Base-by-base conservation (phyloP, 2,797 vertebrate genomes). In the Lophius americanus region DNA sequence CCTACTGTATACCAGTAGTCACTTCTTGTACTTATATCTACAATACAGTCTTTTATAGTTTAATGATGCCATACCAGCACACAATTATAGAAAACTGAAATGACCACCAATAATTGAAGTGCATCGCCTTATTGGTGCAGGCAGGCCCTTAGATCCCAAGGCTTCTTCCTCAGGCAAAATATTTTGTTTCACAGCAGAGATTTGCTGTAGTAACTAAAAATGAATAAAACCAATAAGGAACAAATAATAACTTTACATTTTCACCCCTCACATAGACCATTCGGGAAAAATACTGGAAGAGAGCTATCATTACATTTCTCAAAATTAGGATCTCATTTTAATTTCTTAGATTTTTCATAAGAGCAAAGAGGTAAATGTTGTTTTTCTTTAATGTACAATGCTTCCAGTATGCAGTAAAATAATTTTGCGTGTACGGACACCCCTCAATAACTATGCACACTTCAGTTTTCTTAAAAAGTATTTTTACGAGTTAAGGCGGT, bases 181-280 rank as follows among this genome's bases (percentile, higher is more conserved):
- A 67, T 67, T 74, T n/a, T 54, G 47, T 67, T 61, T 37, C 51
- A 73, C 61, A 58, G 54, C 10, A 38, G 23, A 59, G 64, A n/a
- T 51, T 71, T 55, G 23, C 56, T 23, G 13, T 42, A 38, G 75
- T 62, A 13, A 65, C 63, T 8, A 33, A 51, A 11, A 61, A 60
- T 5, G 23, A 48, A 60, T 13, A 76, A 73, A 36, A 66, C 61
- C 51, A 64, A 78, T 48, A 61, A 47, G n/a, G 14, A 61, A 65
- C 44, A 73, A 56, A 63, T 75, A 60, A 56, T 14, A 42, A 2
- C 50, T 79, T 79, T 64, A n/a, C 10, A 35, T 49, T 65, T 68
- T 35, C 36, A 47, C 52, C 33, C 33, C 13, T 64, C 39, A 67
- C 66, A 51, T 61, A 41, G 6, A 77, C 52, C 73, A 70, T 58